These are phyloP conservation scores for Oryzias celebensis DNA, from an alignment of 2,113 vertebrate species.

Conservation along the genomic window DNA sequence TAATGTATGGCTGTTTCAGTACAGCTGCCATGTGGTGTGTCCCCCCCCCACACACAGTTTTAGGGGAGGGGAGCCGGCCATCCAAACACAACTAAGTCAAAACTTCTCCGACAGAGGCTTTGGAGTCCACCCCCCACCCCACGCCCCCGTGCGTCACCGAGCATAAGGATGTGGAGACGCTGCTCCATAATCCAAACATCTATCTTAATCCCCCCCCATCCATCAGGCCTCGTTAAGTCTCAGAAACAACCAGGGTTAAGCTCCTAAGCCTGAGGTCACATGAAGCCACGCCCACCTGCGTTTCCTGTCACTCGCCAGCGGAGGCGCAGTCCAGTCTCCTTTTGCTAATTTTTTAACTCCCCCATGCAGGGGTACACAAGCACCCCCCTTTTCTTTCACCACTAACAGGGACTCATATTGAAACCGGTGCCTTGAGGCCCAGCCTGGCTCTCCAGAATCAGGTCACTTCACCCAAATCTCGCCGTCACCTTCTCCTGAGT, in stretches of 20 bases:
- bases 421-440: constrained; percentile 48
- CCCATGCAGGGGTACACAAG: neutral
- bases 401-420: constrained; percentile 41
- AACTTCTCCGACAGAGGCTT: neutral
- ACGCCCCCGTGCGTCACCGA: too few relatives aligned
- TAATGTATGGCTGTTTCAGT: constrained; percentile 14
- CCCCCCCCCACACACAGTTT: neutral
- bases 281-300: too few relatives aligned
- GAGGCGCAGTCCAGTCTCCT: constrained; percentile 1
- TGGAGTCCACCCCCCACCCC: too few relatives aligned
- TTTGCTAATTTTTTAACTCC: too few relatives aligned
- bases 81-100: constrained; percentile 27
- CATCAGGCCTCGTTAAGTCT: too few relatives aligned
- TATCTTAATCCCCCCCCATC: too few relatives aligned
- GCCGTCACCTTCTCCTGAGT: too few relatives aligned
- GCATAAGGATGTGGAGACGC: too few relatives aligned
- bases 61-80: neutral
- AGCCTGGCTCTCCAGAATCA: constrained; percentile 31
- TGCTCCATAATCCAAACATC: too few relatives aligned
- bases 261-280: too few relatives aligned
- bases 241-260: too few relatives aligned
- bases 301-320: neutral
- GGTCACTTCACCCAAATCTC: constrained; percentile 25
- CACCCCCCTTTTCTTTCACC: constrained; percentile 3
- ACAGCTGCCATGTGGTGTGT: constrained; percentile 27